Base-by-base conservation (phyloP, 2,888 invertebrate genomes). In the Tenthredo mesomela region DNA sequence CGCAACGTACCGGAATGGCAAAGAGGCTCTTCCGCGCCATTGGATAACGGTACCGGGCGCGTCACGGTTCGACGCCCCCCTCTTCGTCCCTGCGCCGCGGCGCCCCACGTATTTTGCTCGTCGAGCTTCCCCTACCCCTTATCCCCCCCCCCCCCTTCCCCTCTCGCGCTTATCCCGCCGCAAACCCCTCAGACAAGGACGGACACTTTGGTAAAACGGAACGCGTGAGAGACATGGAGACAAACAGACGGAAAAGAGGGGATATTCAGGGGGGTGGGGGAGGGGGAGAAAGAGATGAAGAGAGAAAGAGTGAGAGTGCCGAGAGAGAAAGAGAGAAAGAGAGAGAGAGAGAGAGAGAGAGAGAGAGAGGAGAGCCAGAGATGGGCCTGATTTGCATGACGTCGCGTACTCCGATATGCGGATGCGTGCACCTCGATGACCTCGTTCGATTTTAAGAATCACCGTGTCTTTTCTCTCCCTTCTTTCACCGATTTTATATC, bases 11-110 rank as follows among this genome's bases (percentile, higher is more conserved):
- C 77, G 50, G 37, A 54, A 86, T 86, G 77, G 84, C 83, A 70
- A 70, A 86, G 84, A 86, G 78, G 83, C 82, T 85, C 84, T 86
- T 89, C 89, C 88, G 89, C 91, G 92, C 92, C 91, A 90, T 87
- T 92, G 92, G 86, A 89, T 92, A 92, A 92, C 92, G 92, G 92
- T 92, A 92, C 90, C 89, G 85, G 89, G 86, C 89, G 88, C 91
- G 91, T 91, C 91, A 92, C 90, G 90, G 90, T 89, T 87, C 90
- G 89, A 87, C 88, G 88, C 82, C 86, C 87, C 65, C 88, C 70
- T 29, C 65, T 58, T 86, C 82, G 84, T 84, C 80, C 80, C 86
- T 29, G 6, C 67, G 40, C 4, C 77, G 77, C 77, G 77, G 87
- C 85, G 84, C 86, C 85, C 83, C 82, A 29, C 84, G 70, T 54